These are phyloP conservation scores for Penaeus japonicus DNA, from an alignment of 1,140 invertebrate species.

Conservation along the genomic window DNA sequence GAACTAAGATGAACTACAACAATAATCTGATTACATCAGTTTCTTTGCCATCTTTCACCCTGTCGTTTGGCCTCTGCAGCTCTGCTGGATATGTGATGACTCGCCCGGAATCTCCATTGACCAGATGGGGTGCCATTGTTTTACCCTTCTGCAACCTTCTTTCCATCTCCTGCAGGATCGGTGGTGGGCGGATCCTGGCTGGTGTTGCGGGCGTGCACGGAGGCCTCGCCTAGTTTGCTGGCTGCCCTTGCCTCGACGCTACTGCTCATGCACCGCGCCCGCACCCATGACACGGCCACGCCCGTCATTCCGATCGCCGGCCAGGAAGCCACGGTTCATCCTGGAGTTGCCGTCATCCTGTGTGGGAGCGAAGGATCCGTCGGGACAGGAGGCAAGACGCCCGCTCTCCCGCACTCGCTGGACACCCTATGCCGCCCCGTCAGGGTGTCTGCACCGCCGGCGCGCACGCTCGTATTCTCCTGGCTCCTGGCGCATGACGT, in stretches of 20 bases:
- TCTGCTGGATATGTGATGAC: too few relatives aligned
- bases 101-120: too few relatives aligned
- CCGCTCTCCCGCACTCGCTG: constrained; percentile 19
- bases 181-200: constrained; percentile 45
- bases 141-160: neutral
- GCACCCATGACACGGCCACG: constrained; percentile 23
- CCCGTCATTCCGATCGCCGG: constrained; percentile 37
- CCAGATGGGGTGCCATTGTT: neutral
- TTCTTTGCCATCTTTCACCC: too few relatives aligned
- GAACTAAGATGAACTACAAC: too few relatives aligned
- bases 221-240: neutral
- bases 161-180: constrained; percentile 11
- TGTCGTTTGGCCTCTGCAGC: too few relatives aligned
- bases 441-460: neutral
- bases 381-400: neutral
- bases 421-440: constrained; percentile 20
- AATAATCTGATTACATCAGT: too few relatives aligned
- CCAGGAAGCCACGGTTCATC: constrained; percentile 17
- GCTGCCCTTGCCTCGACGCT: constrained; percentile 29
- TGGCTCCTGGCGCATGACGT: constrained; percentile 36
- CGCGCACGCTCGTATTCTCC: constrained; percentile 4
- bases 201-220: neutral
- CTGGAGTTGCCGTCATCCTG: constrained; percentile 26
- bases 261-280: constrained; percentile 22
- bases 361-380: neutral